Percentiles rank a stretch among this genome's conserved stretches.
phyloP scores from a whole-genome alignment of 2,113 vertebrate species.

The Xenopus borealis region DNA sequence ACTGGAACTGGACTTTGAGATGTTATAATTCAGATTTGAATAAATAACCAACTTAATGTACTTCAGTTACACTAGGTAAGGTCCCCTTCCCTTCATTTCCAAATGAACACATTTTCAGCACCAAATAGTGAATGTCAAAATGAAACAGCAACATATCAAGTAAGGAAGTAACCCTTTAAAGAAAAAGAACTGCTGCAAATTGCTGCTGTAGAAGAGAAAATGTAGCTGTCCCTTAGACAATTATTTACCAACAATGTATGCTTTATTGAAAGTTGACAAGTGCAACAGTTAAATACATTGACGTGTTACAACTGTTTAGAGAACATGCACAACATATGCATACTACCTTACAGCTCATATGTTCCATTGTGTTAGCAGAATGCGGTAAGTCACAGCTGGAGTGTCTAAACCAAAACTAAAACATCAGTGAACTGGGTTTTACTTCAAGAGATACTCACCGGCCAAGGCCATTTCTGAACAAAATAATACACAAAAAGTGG shows the following conservation, averaged over 20 bases:
- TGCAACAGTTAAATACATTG: constrained; percentile 95
- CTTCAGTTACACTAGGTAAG: too few species aligned
- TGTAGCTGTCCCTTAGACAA: too few species aligned
- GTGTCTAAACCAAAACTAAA: constrained; percentile 66
- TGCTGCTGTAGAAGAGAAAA: too few species aligned
- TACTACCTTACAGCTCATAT: constrained; percentile 86
- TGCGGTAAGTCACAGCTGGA: constrained; percentile 67
- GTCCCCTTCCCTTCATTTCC: too few species aligned
- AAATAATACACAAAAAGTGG: constrained; percentile 64
- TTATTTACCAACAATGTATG: constrained; percentile 76
- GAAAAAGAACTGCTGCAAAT: too few species aligned
- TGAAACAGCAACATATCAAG: too few species aligned
- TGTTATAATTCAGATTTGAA: too few species aligned
- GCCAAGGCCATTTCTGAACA: constrained; percentile 66
- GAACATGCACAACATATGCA: constrained; percentile 97
- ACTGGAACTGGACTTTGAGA: too few species aligned
- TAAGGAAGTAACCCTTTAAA: too few species aligned
- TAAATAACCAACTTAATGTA: too few species aligned
- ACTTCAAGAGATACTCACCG: constrained; percentile 75
- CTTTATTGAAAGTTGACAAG: constrained; percentile 99
- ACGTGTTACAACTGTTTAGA: constrained; percentile 87
- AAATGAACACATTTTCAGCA: too few species aligned
- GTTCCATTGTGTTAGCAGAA: constrained; percentile 62
- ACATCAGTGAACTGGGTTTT: constrained; percentile 74
- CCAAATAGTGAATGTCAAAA: too few species aligned